Percentiles rank a stretch among this genome's conserved stretches.
These are phyloP conservation scores for Sericinus montela DNA, from an alignment of 2,888 invertebrate genomes.

Conservation along the genomic window DNA sequence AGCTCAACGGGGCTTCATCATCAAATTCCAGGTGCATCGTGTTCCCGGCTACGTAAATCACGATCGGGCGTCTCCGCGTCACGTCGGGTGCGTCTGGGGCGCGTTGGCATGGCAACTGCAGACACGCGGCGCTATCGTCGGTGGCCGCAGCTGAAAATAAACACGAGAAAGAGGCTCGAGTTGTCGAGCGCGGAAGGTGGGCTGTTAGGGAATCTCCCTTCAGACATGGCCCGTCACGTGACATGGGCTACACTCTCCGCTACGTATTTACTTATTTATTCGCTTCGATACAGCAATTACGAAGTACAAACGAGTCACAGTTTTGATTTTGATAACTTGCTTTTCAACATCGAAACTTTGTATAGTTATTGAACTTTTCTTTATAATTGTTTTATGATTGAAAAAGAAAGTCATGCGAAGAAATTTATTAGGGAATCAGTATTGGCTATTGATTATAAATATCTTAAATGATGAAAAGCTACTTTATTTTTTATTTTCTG, in stretches of 20 bases:
- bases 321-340: too few relatives aligned
- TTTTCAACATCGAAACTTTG: too few relatives aligned
- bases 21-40: conserved; percentile 9
- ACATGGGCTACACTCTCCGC: conserved; percentile 9
- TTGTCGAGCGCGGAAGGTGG: conserved; percentile 7
- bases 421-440: too few relatives aligned
- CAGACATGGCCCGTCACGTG: conserved; percentile 20
- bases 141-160: conserved; percentile 67
- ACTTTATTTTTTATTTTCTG: conserved; percentile 10
- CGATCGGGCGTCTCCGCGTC: conserved; percentile 41
- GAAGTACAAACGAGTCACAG: too few relatives aligned
- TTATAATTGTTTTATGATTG: too few relatives aligned
- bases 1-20: conserved; percentile 5
- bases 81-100: conserved; percentile 59
- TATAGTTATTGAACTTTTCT: too few relatives aligned
- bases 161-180: conserved; percentile 40
- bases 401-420: too few relatives aligned
- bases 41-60: conserved; percentile 20
- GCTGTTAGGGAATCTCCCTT: conserved; percentile 14
- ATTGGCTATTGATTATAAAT: too few relatives aligned
- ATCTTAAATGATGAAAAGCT: background rate
- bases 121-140: conserved; percentile 51
- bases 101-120: conserved; percentile 63
- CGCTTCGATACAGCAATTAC: too few relatives aligned
- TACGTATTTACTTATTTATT: background rate